Percentiles rank a stretch among this genome's conserved stretches.
Conservation (phyloP, 2,797 vertebrate species). For the Crocodylus rhombifer region DNA sequence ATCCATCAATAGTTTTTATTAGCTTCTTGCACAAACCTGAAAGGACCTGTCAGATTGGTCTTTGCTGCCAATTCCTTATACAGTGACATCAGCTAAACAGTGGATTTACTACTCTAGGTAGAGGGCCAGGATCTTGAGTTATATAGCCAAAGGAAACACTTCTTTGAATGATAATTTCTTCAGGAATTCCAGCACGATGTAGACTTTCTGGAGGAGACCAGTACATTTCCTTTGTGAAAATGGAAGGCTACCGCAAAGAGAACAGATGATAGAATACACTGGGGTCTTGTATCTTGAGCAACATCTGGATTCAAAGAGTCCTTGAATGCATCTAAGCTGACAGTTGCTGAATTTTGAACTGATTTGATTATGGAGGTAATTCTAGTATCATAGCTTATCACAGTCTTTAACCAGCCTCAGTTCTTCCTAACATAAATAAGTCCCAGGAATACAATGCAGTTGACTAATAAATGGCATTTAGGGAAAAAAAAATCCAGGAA, state of each 20-base stretch:
- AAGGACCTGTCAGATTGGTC: background rate
- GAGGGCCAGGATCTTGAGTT: background rate
- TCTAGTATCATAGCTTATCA: background rate
- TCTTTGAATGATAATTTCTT: background rate
- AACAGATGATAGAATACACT: background rate
- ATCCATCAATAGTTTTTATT: too few relatives aligned
- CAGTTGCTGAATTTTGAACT: background rate
- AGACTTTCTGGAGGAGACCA: background rate
- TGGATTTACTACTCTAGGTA: background rate
- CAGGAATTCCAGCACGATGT: background rate
- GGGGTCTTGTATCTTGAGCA: background rate
- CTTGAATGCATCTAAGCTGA: background rate
- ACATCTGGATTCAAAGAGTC: background rate
- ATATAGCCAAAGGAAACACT: background rate
- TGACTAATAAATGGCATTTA: background rate
- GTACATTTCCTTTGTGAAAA: background rate
- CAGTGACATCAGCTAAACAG: background rate
- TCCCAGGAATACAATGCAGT: background rate
- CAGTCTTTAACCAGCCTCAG: background rate
- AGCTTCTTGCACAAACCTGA: too few relatives aligned
- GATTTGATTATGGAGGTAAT: background rate
- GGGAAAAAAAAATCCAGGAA: background rate
- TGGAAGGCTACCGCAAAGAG: background rate
- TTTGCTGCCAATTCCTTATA: background rate
- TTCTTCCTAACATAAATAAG: background rate